These are phyloP conservation scores for Sesia bembeciformis DNA, from an alignment of 2,888 invertebrate genomes.

Conservation along the genomic window DNA sequence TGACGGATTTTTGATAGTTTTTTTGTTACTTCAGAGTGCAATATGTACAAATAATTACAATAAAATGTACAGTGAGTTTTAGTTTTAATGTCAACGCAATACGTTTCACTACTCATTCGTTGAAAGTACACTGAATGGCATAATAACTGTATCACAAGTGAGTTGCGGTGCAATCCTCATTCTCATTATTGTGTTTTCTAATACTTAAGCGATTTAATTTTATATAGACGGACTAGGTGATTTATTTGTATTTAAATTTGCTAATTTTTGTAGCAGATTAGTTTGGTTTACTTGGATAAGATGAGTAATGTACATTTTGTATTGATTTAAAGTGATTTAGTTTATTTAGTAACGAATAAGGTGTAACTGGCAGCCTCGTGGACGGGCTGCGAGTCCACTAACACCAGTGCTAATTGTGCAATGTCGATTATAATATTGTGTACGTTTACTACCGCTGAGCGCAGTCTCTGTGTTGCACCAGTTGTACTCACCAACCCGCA, in stretches of 20 bases:
- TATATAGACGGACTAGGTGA: slow-evolving; percentile 69
- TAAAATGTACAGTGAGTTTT: slow-evolving; percentile 71
- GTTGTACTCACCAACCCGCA: slow-evolving; percentile 10
- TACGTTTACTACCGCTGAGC: neutral
- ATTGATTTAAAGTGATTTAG: slow-evolving; percentile 74
- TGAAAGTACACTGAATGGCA: slow-evolving; percentile 66
- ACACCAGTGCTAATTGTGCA: slow-evolving; percentile 69
- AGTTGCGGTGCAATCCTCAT: slow-evolving; percentile 31
- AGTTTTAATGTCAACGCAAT: slow-evolving; percentile 73
- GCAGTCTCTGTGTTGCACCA: slow-evolving; percentile 6
- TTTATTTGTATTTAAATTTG: slow-evolving; percentile 70
- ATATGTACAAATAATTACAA: slow-evolving; percentile 83
- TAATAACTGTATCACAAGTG: slow-evolving; percentile 66
- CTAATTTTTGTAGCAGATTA: slow-evolving; percentile 74
- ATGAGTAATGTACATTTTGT: slow-evolving; percentile 71
- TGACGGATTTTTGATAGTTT: slow-evolving; percentile 58
- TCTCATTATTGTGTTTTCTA: slow-evolving; percentile 63
- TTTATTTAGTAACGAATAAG: slow-evolving; percentile 72
- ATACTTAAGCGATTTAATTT: slow-evolving; percentile 70
- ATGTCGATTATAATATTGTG: slow-evolving; percentile 33
- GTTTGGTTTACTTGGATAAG: slow-evolving; percentile 69
- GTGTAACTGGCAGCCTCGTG: slow-evolving; percentile 61
- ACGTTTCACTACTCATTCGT: slow-evolving; percentile 56
- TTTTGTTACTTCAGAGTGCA: slow-evolving; percentile 78
- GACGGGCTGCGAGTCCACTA: slow-evolving; percentile 43